Base-by-base conservation (phyloP, 2,113 vertebrate genomes). In the Arvicanthis niloticus region DNA sequence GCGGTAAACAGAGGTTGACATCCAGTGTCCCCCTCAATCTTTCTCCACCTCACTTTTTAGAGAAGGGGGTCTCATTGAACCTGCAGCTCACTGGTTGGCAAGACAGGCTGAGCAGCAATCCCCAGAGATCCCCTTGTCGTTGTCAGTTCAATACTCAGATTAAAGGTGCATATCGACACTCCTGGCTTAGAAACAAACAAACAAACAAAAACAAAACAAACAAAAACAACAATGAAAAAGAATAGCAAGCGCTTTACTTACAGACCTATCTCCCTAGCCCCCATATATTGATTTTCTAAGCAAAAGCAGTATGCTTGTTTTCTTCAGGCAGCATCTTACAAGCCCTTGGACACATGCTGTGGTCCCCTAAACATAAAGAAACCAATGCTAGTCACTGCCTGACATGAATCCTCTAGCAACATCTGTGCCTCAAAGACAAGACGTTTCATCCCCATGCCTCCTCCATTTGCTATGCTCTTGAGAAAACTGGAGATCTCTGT, bases 401-500 rank as follows among this genome's bases (percentile, higher is more conserved):
- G 45, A 56, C 53, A 73, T 24, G n/a, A 68, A 34, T 37, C 85
- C 62, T 53, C 58, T 9, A 22, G 24, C 12, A 42, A 81, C 34
- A 21, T 62, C 67, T 70, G 42, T 17, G 15, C 62, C 40, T 2
- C 48, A 37, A 21, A 0, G 45, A 24, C 7, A 16, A 65, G 31
- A 85, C 21, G 65, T 19, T 21, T 53, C 13, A 15, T 48, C 16
- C 75, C 19, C 2, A 13, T 22, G 60, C 31, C 26, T 91, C 65
- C 29, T 26, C 0, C 3, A 70, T 90, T 89, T 22, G 10, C 42
- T 94, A 1, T 42, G 31, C 94, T 58, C 70, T 68, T 76, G 58
- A 77, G 56, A 72, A 95, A 93, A 92, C 42, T 37, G 16, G 24
- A 91, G 72, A 90, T 88, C 72, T 42, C 91, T 95, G 2, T 68